Evolutionary conservation across 2,797 vertebrate genomes (phyloP).

Genomic region (Sebastes oblongus): DNA sequence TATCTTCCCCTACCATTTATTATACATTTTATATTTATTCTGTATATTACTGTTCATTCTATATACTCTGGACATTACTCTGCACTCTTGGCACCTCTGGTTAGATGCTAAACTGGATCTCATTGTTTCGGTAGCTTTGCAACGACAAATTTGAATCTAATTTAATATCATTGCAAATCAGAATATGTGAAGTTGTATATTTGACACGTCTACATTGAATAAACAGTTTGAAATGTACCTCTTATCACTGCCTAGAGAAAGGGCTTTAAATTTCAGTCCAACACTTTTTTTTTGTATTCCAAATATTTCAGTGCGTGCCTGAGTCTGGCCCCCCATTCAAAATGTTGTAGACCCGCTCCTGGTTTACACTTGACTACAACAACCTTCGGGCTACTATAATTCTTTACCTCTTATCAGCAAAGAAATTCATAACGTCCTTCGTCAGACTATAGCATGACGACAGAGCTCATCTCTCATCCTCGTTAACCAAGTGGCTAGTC

Average conservation of each 20-base stretch:
- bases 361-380: neutral
- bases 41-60: neutral
- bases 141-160: neutral
- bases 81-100: neutral
- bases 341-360: neutral
- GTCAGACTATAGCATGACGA: conserved; percentile 22
- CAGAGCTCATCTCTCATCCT: conserved; percentile 62
- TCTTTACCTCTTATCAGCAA: conserved; percentile 5
- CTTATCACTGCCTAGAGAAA: neutral
- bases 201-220: neutral
- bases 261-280: neutral
- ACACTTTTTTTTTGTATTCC: neutral
- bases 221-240: neutral
- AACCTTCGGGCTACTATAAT: neutral
- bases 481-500: conserved; percentile 65
- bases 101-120: fast-evolving
- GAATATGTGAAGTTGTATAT: neutral
- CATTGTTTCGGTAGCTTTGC: fast-evolving
- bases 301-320: neutral
- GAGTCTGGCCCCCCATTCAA: neutral
- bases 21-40: neutral
- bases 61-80: fast-evolving
- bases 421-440: conserved; percentile 5
- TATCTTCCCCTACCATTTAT: neutral
- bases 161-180: neutral